Evolutionary conservation across 1,140 invertebrate species (phyloP), one percentile per base, ranked within the genome.

Genomic region (Cataglyphis hispanica): DNA sequence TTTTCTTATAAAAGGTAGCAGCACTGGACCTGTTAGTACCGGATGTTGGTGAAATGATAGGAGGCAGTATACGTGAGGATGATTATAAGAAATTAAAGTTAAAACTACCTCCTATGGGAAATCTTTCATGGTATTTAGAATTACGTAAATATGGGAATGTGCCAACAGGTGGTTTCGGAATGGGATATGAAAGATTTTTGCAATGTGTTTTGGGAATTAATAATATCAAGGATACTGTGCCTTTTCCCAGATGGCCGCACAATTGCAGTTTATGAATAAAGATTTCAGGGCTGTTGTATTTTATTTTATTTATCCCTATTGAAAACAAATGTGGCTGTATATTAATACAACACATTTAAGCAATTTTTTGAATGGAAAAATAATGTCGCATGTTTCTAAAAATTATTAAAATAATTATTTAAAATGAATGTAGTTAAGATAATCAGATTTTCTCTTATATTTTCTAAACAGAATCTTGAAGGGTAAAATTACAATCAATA

Each of bases 221-320:
- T 37, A 99, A 99, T 94, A 99, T 99, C 85, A 98, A 98, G 95
- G 99, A 99, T 93, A 97, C 97, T 10, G 96, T 99, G 91, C 97
- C 98, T n/a, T 99, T 99, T 95, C 99, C 99, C 13, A 96, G 99
- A 88, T 99, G 97, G 97, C 97, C 98, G 61, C 97, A 98, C 93
- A 98, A 98, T 93, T 99, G 98, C 96, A 96, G 95, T 93, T 95
- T 98, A 95, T 98, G 96, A 95, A 94, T 93, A 92, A 92, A 94
- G 19, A 76, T 92, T 89, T 87, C 40, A 92, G 86, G 84, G 58
- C 27, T 84, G 76, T 89, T 84, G 86, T 90, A 16, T 88, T 60
- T 60, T 40, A 87, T 22, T 75, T 90, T 53, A 86, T 91, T 90
- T 37, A 63, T 77, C 66, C 70, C n/a, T 46, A 53, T 70, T 10